These are phyloP conservation scores for Anastatus disparis DNA, from an alignment of 1,140 invertebrate species.

Conservation along the genomic window DNA sequence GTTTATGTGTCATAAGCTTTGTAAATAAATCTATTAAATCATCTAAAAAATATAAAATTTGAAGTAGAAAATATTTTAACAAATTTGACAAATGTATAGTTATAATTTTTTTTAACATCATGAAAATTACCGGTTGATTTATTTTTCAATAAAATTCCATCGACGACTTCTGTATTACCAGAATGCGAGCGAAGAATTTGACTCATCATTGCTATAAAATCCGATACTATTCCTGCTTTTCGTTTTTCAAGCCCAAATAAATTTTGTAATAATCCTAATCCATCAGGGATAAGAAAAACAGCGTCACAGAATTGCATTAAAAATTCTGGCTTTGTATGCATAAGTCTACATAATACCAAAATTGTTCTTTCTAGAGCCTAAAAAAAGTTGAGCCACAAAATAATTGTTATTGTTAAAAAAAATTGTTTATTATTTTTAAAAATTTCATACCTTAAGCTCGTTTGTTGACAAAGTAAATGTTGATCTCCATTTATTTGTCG, in stretches of 20 bases:
- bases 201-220: conserved; percentile 77
- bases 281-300: conserved; percentile 72
- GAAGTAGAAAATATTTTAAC: neutral
- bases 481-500: conserved; percentile 8
- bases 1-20: conserved; percentile 59
- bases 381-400: too few relatives aligned
- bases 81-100: neutral
- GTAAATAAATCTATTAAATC: conserved; percentile 19
- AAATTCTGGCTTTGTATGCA: conserved; percentile 76
- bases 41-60: conserved; percentile 10
- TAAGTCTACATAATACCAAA: conserved; percentile 77
- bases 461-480: neutral
- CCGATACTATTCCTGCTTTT: conserved; percentile 71
- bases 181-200: conserved; percentile 78
- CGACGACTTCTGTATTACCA: conserved; percentile 79
- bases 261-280: conserved; percentile 58
- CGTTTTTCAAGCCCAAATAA: conserved; percentile 70
- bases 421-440: too few relatives aligned
- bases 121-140: conserved; percentile 46
- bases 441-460: conserved; percentile 21
- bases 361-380: conserved; percentile 74
- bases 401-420: too few relatives aligned
- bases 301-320: conserved; percentile 82
- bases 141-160: conserved; percentile 70
- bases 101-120: conserved; percentile 53